These are phyloP conservation scores for Entomobrya multifasciata DNA, from an alignment of 2,888 invertebrate genomes.

Conservation along the genomic window DNA sequence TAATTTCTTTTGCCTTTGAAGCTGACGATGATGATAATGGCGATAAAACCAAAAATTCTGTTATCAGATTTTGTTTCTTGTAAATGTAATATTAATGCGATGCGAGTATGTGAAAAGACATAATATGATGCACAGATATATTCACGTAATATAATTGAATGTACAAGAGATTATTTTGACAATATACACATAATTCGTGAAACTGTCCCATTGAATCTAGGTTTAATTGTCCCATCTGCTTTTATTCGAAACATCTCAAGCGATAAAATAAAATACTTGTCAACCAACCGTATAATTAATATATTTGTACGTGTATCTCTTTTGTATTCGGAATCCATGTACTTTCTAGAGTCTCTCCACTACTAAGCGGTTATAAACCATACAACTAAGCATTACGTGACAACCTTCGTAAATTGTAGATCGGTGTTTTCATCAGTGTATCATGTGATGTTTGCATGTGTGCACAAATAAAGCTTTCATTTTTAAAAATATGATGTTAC, in stretches of 20 bases:
- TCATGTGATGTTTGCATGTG: constrained; percentile 26
- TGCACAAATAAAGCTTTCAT: constrained; percentile 5
- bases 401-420: constrained; percentile 46
- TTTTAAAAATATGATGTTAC: constrained; percentile 5
- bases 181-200: constrained; percentile 54
- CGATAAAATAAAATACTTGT: constrained; percentile 74
- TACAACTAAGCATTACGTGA: constrained; percentile 48
- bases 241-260: constrained; percentile 70
- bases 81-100: constrained; percentile 44
- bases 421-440: constrained; percentile 4
- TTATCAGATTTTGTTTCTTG: constrained; percentile 57
- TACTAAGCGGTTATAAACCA: constrained; percentile 27
- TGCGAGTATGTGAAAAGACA: neutral
- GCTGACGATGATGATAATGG: constrained; percentile 26
- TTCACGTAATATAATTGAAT: constrained; percentile 24
- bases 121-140: neutral
- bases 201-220: constrained; percentile 66
- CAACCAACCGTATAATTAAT: constrained; percentile 74
- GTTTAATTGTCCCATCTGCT: constrained; percentile 67
- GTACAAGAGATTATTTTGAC: constrained; percentile 56
- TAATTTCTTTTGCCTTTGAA: constrained; percentile 8
- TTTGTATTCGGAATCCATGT: neutral
- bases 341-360: neutral
- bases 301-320: constrained; percentile 8
- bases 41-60: constrained; percentile 17